Evolutionary conservation across 1,140 invertebrate genomes (phyloP).

Genomic region (Phthorimaea operculella): DNA sequence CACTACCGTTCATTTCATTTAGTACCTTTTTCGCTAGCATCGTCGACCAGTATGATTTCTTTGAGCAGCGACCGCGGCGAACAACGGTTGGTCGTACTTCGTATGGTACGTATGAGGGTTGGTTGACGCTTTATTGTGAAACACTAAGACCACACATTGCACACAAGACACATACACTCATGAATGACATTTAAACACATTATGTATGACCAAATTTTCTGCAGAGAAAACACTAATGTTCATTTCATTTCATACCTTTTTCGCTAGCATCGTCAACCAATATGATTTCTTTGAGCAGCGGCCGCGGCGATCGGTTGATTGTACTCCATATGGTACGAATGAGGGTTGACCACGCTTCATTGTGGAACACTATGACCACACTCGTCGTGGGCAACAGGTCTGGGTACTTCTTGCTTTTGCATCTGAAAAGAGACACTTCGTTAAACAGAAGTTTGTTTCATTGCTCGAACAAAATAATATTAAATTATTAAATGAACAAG

Average conservation of each 20-base stretch:
- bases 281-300: constrained; percentile 93
- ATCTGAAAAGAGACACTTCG: constrained; percentile 66
- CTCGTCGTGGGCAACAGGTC: constrained; percentile 86
- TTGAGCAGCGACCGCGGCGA: constrained; percentile 88
- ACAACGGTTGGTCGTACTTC: constrained; percentile 94
- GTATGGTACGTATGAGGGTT: constrained; percentile 94
- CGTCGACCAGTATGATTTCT: constrained; percentile 96
- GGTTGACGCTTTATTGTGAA: constrained; percentile 99
- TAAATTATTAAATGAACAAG: too few species aligned
- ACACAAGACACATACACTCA: too few species aligned
- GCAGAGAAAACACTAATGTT: too few species aligned
- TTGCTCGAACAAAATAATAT: too few species aligned
- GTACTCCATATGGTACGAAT: constrained; percentile 96
- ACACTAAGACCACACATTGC: constrained; percentile 91
- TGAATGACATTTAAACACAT: too few species aligned
- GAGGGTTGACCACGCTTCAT: constrained; percentile 97
- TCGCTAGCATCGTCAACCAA: constrained; percentile 97
- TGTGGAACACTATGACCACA: constrained; percentile 97
- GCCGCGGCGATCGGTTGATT: constrained; percentile 89
- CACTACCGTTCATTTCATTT: too few species aligned
- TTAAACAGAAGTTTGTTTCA: too few species aligned
- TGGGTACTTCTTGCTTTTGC: constrained; percentile 81
- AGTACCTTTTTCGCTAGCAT: constrained; percentile 91
- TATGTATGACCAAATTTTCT: too few species aligned
- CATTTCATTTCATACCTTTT: constrained; percentile 71